Conservation (phyloP, 1,140 invertebrate genomes). For the Oryzaephilus surinamensis region DNA sequence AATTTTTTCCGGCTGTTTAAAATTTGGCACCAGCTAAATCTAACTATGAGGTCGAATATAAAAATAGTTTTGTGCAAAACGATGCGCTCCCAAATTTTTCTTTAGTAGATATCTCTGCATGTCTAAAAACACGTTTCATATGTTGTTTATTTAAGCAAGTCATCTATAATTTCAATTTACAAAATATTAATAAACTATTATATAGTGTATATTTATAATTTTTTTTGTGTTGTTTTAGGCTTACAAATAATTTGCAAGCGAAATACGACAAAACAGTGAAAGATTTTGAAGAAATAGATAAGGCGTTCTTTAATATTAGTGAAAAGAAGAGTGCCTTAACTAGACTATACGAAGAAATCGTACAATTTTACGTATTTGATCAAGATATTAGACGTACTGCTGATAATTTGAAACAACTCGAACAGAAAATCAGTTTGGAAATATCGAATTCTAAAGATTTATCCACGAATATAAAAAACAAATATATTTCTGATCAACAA, state of each 20-base stretch:
- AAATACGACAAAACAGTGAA: slow-evolving; percentile 47
- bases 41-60: slow-evolving; percentile 19
- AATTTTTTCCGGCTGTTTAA: no score
- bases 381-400: slow-evolving; percentile 49
- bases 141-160: slow-evolving; percentile 3
- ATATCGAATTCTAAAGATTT: slow-evolving; percentile 48
- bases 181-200: neutral
- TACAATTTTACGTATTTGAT: slow-evolving; percentile 61
- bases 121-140: slow-evolving; percentile 12
- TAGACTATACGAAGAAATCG: slow-evolving; percentile 49
- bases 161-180: no score
- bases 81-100: no score
- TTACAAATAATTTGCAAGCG: slow-evolving; percentile 41
- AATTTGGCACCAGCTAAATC: slow-evolving; percentile 19
- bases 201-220: neutral
- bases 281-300: slow-evolving; percentile 48
- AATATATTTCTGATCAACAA: slow-evolving; percentile 52
- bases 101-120: neutral
- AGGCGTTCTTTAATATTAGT: slow-evolving; percentile 50
- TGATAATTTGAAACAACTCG: slow-evolving; percentile 35
- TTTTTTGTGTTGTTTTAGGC: slow-evolving; percentile 33
- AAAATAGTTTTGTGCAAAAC: slow-evolving; percentile 19
- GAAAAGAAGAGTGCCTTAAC: slow-evolving; percentile 51
- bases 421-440: slow-evolving; percentile 37
- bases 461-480: slow-evolving; percentile 50